Base-by-base conservation (phyloP, 1,140 invertebrate species). In the Spodoptera frugiperda region DNA sequence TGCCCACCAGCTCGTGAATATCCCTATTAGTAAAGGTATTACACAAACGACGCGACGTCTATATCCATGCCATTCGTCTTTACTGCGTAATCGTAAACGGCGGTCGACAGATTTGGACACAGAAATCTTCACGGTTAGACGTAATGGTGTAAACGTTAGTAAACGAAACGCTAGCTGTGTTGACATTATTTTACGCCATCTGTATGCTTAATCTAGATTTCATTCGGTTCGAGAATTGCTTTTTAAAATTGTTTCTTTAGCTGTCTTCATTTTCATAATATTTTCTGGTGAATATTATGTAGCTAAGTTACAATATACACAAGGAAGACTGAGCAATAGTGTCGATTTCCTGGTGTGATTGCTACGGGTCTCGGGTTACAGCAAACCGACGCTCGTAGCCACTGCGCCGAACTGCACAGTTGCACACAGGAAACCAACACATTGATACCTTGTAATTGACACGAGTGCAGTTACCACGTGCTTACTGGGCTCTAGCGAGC, bases 11-110 rank as follows among this genome's bases (percentile, higher is more conserved):
- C 81, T 76, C 82, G 80, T 81, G 77, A 89, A 87, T 88, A 87
- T 87, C 87, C 84, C 79, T 87, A 88, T 87, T 89, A 84, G 84
- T 82, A 85, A 81, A 83, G 76, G 61, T 78, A 85, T 86, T 86
- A 90, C 83, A 85, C 79, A 84, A 84, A 86, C 76, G 63, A 76
- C 76, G 33, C 33, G 53, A 63, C 76, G 70, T 80, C 77, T 74
- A 73, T 70, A 80, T 79, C 75, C 77, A 83, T 79, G 79, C 73
- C 61, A 78, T 85, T 84, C 78, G 78, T 80, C 74, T 83, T 78
- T 79, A 84, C 80, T 84, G 82, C 83, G 83, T 83, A 84, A 85
- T 84, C 85, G 78, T 77, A 78, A 80, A 72, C 72, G 59, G 55
- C 63, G 44, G 59, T 19, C 59, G 72, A 75, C 72, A 75, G 72